Percentiles rank a stretch among this genome's conserved stretches.
These are phyloP conservation scores for Hydriomena furcata DNA, from an alignment of 2,888 invertebrate species.

Conservation along the genomic window DNA sequence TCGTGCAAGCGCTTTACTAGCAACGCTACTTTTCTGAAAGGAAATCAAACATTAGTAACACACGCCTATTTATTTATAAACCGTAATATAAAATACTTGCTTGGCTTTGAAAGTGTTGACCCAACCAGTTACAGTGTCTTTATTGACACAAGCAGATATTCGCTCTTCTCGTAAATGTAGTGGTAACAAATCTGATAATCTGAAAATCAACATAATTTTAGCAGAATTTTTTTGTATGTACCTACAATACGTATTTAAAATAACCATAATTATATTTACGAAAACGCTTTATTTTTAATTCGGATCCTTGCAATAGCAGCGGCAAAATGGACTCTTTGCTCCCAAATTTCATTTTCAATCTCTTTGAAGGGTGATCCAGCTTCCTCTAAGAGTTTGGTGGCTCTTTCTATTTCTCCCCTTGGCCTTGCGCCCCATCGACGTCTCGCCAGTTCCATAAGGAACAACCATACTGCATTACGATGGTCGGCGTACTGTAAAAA, in stretches of 20 bases:
- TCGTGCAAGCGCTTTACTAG: constrained; percentile 71
- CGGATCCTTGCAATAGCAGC: constrained; percentile 90
- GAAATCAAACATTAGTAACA: constrained; percentile 9
- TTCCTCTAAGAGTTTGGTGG: constrained; percentile 50
- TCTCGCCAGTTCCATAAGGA: constrained; percentile 88
- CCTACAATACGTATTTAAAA: not conserved
- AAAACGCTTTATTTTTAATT: constrained; percentile 88
- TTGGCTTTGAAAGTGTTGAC: constrained; percentile 89
- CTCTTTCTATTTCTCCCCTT: constrained; percentile 57
- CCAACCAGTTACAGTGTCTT: constrained; percentile 89
- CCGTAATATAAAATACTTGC: constrained; percentile 58
- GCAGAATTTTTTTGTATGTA: not conserved
- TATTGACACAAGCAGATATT: constrained; percentile 81
- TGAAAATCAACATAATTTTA: constrained; percentile 34
- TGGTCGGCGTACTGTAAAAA: constrained; percentile 53
- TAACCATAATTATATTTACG: constrained; percentile 56
- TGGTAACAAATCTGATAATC: constrained; percentile 87
- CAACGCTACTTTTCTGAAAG: constrained; percentile 69
- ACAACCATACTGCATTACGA: constrained; percentile 83
- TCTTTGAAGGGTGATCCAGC: constrained; percentile 71
- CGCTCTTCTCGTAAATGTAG: constrained; percentile 88
- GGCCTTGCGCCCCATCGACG: constrained; percentile 80
- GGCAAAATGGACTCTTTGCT: constrained; percentile 86
- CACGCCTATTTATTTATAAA: not conserved
- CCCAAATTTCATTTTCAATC: constrained; percentile 86